phyloP scores from a whole-genome alignment of 2,797 vertebrate genomes.

The Coreius guichenoti region DNA sequence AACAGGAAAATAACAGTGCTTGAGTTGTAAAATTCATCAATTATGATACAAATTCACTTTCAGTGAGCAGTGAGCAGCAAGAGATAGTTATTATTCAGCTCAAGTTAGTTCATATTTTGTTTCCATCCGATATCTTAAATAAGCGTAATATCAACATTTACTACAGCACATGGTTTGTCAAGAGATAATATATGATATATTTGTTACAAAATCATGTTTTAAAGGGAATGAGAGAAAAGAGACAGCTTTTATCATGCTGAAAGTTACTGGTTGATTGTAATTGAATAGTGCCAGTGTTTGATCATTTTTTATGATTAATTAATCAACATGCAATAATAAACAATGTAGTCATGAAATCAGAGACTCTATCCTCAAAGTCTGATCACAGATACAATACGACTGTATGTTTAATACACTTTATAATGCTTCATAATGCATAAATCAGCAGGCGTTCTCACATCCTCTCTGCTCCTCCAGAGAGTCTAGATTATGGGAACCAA shows the following conservation, averaged over 20 bases:
- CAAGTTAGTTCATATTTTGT: background rate
- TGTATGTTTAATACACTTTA: background rate
- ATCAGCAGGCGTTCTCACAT: background rate
- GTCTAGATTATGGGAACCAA: constrained; percentile 12
- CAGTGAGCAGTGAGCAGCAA: too few relatives aligned
- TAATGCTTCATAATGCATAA: background rate
- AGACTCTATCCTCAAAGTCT: background rate
- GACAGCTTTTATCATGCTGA: background rate
- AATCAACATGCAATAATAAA: background rate
- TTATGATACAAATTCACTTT: background rate
- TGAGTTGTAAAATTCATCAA: background rate
- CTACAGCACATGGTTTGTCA: background rate
- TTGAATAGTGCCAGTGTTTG: background rate
- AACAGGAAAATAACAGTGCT: background rate
- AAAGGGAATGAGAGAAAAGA: background rate
- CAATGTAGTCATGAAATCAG: background rate
- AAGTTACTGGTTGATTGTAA: background rate
- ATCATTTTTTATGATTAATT: background rate
- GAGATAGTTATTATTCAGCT: background rate
- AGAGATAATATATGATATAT: background rate
- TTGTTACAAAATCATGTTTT: background rate
- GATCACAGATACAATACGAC: background rate
- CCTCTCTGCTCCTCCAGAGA: constrained; percentile 9
- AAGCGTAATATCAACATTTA: background rate
- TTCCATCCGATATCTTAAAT: background rate